Evolutionary conservation across 2,888 invertebrate genomes (phyloP), one percentile per base, ranked within the genome.

Genomic region (Papilio demoleus): DNA sequence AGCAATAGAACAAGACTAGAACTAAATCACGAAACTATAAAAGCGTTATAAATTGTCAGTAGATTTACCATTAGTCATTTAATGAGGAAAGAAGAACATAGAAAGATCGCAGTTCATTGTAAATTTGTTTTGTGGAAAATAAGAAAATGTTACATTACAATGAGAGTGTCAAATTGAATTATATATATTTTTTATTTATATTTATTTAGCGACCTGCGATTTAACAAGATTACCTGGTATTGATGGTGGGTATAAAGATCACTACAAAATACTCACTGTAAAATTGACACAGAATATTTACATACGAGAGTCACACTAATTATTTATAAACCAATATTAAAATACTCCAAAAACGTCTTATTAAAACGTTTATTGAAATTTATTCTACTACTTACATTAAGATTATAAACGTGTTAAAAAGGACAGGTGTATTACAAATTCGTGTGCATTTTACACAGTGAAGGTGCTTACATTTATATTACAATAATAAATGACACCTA

Each of bases 401-500:
- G 9, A 24, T 50, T 27, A 2, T 24, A 27, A 50, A n/a, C 50
- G 27, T 50, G 50, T 50, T 4, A 11, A 11, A 47, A 27, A 50
- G 24, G 50, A 50, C 27, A 50, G 17, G 53, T 50, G 50, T 50
- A 50, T n/a, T 31, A 53, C 53, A 53, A 53, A 53, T 8, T 53
- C 27, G 27, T 53, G 36, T 66, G 63, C 59, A 70, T 59, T 70
- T 66, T 53, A 53, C 53, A 53, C 53, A 34, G 68, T 68, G 68
- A 47, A 59, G 22, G 68, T 68, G 68, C 59, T 45, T 31, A 14
- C 38, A 63, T 12, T 24, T 42, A 53, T 31, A 53, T 17, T 17
- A 53, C 22, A 60, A 47, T 65, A 83, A 85, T 91, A 92, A 92
- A 92, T 92, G 92, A 92, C 91, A 90, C 83, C 92, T 90, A 90